These are phyloP conservation scores for Poecilia picta DNA, from an alignment of 2,797 vertebrate species.

Conservation along the genomic window DNA sequence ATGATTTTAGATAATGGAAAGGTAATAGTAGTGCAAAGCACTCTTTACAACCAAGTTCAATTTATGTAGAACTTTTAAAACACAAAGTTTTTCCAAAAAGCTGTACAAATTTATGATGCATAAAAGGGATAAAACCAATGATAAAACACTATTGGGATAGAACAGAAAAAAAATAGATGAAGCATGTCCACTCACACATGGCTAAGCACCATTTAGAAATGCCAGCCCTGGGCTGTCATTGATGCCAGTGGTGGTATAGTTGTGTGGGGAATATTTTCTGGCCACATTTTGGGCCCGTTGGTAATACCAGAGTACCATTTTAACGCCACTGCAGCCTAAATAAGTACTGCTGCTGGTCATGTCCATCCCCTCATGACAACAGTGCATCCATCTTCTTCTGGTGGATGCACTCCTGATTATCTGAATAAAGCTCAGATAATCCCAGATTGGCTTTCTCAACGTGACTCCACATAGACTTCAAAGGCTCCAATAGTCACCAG, in stretches of 20 bases:
- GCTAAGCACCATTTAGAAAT: neutral
- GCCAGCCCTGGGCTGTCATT: neutral
- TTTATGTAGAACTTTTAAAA: neutral
- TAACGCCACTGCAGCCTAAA: neutral
- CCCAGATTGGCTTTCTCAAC: neutral
- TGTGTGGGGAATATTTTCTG: neutral
- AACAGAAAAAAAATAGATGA: neutral
- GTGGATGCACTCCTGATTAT: no score
- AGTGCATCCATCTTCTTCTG: no score
- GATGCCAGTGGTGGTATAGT: neutral
- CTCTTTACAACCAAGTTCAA: neutral
- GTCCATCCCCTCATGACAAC: neutral
- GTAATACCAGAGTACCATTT: neutral
- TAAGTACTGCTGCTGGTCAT: neutral
- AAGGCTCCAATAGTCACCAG: neutral
- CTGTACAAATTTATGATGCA: neutral
- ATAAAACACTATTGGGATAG: neutral
- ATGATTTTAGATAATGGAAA: neutral
- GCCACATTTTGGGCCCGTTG: neutral
- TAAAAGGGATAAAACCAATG: neutral
- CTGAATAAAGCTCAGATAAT: neutral
- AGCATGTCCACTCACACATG: neutral
- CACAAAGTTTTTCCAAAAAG: neutral
- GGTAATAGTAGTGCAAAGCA: neutral
- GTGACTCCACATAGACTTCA: neutral